Percentiles rank a stretch among this genome's conserved stretches.
Conservation (phyloP, 2,113 vertebrate genomes). For the Fulmarus glacialis region DNA sequence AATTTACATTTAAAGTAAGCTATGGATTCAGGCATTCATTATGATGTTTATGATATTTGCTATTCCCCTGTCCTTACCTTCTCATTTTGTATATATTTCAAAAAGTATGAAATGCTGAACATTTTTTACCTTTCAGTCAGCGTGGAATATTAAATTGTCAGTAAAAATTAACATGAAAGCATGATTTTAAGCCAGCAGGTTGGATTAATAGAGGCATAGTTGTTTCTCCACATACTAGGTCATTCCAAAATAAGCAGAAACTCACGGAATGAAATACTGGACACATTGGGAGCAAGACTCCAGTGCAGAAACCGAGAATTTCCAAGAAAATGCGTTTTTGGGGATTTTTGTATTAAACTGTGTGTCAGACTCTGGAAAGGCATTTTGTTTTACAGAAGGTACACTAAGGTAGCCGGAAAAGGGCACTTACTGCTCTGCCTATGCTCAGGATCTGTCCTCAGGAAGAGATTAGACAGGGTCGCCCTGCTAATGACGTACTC, state of each 20-base stretch:
- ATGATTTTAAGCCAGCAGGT: not conserved
- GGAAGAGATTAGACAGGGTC: not conserved
- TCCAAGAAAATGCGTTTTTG: not conserved
- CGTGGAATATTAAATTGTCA: not conserved
- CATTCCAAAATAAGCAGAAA: not conserved
- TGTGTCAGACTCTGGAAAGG: not conserved
- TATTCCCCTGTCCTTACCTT: not conserved
- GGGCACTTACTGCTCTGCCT: not conserved
- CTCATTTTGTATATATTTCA: not conserved
- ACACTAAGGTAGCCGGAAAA: not conserved
- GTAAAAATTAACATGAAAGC: not conserved
- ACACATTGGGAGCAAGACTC: not conserved
- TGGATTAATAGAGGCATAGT: not conserved
- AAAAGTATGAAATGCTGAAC: not conserved
- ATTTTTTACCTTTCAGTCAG: not conserved
- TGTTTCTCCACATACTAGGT: not conserved
- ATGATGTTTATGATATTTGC: not conserved
- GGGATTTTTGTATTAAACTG: not conserved
- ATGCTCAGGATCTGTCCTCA: fast-evolving
- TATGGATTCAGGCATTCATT: not conserved
- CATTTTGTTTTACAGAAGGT: not conserved
- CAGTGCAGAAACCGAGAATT: not conserved
- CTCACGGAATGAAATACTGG: not conserved
- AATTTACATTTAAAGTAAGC: not conserved
- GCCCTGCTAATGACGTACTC: not conserved